phyloP scores from a whole-genome alignment of 2,888 invertebrate genomes.

The Lepidochrysops patricia region DNA sequence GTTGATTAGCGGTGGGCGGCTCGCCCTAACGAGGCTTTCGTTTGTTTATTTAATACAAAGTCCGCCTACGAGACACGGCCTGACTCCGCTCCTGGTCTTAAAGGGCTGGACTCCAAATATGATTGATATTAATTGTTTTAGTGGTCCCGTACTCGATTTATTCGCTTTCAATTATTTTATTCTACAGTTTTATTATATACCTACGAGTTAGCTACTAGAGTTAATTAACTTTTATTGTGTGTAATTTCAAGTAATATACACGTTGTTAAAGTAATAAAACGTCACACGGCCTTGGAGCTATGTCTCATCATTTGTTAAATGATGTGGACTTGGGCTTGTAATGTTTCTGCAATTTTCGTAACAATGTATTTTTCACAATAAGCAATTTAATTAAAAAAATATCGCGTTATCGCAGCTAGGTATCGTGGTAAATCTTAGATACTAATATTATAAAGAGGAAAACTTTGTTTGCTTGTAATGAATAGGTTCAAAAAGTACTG shows the following conservation, averaged over 20 bases:
- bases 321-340: neutral
- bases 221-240: conserved; percentile 2
- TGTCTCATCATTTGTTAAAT: neutral
- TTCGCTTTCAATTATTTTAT: conserved; percentile 7
- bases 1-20: conserved; percentile 59
- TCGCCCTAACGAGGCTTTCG: conserved; percentile 49
- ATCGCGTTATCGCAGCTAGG: no score
- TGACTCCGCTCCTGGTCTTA: conserved; percentile 27
- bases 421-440: no score
- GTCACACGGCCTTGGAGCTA: neutral
- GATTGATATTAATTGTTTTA: conserved; percentile 10
- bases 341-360: neutral
- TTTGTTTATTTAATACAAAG: conserved; percentile 57
- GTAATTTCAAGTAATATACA: neutral
- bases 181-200: neutral
- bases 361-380: neutral
- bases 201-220: neutral
- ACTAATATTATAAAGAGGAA: no score
- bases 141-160: neutral
- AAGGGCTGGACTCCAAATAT: conserved; percentile 16
- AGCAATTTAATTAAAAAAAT: no score
- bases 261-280: neutral
- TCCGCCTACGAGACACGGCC: conserved; percentile 45
- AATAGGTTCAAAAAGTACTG: no score
- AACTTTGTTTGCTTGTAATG: no score